Evolutionary conservation across 2,888 invertebrate genomes (phyloP).

Genomic region (Epirrhoe alternata): DNA sequence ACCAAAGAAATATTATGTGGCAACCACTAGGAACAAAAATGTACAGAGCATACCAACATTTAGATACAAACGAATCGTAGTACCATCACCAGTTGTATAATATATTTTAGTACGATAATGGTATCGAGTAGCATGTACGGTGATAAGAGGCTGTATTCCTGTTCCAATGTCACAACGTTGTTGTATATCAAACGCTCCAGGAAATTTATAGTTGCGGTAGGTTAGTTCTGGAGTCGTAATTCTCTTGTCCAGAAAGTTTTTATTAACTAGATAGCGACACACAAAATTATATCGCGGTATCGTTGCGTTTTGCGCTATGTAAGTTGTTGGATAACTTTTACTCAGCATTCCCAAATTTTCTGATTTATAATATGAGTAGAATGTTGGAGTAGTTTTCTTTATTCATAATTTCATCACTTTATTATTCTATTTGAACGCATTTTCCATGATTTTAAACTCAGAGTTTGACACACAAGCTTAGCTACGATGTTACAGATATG

Average conservation of each 20-base stretch:
- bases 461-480: no score
- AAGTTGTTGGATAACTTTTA: no score
- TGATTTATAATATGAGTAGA: no score
- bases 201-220: slow-evolving; percentile 34
- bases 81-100: not conserved
- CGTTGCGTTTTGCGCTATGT: no score
- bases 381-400: slow-evolving; percentile 8
- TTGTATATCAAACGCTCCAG: slow-evolving; percentile 21
- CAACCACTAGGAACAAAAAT: no score
- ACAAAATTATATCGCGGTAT: no score
- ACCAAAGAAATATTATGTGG: no score
- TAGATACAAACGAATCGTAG: not conserved
- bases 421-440: not conserved
- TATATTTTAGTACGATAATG: not conserved
- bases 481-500: no score
- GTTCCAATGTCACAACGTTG: slow-evolving; percentile 19
- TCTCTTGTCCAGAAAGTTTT: slow-evolving; percentile 14
- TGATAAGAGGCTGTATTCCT: slow-evolving; percentile 13
- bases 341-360: no score
- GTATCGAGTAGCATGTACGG: not conserved
- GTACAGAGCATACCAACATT: no score
- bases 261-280: no score
- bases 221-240: slow-evolving; percentile 33
- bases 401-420: not conserved
- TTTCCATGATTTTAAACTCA: not conserved